phyloP scores from a whole-genome alignment of 2,797 vertebrate genomes.

The Sylvilagus floridanus region DNA sequence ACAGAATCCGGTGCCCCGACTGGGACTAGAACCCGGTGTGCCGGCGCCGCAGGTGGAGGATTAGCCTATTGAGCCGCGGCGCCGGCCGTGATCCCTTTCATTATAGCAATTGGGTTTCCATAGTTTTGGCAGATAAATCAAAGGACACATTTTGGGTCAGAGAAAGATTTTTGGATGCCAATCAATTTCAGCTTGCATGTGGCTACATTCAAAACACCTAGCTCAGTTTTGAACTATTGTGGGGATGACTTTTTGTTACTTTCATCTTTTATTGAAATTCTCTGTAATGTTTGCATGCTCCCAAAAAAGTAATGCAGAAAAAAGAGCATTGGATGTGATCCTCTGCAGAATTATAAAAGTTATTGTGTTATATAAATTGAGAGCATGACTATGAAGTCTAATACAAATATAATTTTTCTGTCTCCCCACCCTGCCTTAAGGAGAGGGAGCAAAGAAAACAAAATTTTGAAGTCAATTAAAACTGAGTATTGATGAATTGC shows the following conservation, averaged over 20 bases:
- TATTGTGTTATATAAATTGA: constrained; percentile 20
- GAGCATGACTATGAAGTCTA: constrained; percentile 40
- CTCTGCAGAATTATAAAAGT: constrained; percentile 37
- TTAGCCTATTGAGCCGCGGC: too few relatives aligned
- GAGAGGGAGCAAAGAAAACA: constrained; percentile 12
- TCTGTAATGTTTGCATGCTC: constrained; percentile 58
- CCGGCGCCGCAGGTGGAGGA: too few relatives aligned
- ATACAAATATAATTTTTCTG: neutral
- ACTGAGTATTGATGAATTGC: neutral
- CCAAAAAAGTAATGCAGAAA: constrained; percentile 37
- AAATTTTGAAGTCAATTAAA: constrained; percentile 64
- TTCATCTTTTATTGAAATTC: constrained; percentile 67
- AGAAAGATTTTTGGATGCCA: constrained; percentile 22
- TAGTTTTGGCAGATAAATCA: neutral
- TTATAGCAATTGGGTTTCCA: constrained; percentile 10
- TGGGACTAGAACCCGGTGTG: too few relatives aligned
- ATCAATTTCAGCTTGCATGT: neutral
- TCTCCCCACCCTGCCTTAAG: neutral
- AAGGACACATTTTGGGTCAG: neutral
- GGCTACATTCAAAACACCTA: constrained; percentile 48
- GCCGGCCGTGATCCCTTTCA: neutral
- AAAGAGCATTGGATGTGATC: neutral
- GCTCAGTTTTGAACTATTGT: neutral
- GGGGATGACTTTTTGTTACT: constrained; percentile 28
- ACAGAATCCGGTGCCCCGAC: too few relatives aligned